Conservation (phyloP, 1,140 invertebrate genomes). For the Pantala flavescens region DNA sequence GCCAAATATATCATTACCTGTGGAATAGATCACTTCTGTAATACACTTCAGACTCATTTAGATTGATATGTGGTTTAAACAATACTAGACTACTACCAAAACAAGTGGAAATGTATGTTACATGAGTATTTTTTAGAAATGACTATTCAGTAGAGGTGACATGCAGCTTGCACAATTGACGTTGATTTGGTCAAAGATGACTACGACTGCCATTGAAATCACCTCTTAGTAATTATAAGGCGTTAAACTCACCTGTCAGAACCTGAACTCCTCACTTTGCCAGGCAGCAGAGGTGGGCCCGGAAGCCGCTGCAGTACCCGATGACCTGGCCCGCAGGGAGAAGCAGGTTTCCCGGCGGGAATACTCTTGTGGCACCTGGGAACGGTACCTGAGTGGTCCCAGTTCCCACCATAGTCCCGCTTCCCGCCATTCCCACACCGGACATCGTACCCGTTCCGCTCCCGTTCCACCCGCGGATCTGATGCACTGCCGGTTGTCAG, state of each 20-base stretch:
- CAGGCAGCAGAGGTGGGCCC: slow-evolving; percentile 61
- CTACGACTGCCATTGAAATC: no score
- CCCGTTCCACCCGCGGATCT: slow-evolving; percentile 69
- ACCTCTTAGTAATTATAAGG: no score
- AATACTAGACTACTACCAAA: no score
- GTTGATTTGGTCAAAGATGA: no score
- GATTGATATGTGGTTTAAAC: no score
- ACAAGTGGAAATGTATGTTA: no score
- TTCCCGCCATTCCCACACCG: slow-evolving; percentile 43
- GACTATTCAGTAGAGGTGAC: no score
- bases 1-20: no score
- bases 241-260: slow-evolving; percentile 40
- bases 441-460: slow-evolving; percentile 52
- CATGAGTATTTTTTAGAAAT: no score
- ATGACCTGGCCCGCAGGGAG: slow-evolving; percentile 83
- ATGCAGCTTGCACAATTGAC: no score
- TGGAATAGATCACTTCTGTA: no score
- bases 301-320: slow-evolving; percentile 52
- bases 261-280: slow-evolving; percentile 52
- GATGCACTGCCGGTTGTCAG: slow-evolving; percentile 49
- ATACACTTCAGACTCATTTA: no score
- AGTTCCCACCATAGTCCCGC: slow-evolving; percentile 31
- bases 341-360: slow-evolving; percentile 77
- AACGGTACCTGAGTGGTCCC: slow-evolving; percentile 29
- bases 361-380: slow-evolving; percentile 33